Percentiles rank a stretch among this genome's conserved stretches.
phyloP scores from a whole-genome alignment of 2,888 invertebrate genomes.

The Pachydiplax longipennis region DNA sequence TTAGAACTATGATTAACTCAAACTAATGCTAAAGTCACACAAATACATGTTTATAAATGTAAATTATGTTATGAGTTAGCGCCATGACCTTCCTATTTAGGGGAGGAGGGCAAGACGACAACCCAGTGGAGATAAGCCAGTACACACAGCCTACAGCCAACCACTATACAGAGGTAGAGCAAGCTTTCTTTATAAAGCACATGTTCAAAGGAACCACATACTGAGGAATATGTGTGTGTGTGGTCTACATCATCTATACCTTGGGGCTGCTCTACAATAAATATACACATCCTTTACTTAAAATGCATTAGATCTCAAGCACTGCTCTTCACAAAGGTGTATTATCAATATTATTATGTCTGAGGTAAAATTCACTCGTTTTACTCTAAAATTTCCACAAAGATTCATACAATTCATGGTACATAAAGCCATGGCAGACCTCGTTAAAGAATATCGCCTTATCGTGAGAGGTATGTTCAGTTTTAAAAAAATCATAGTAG shows the following conservation, averaged over 20 bases:
- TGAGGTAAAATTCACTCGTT: constrained; percentile 43
- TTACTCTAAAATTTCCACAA: constrained; percentile 44
- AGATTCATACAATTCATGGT: constrained; percentile 45
- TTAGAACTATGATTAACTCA: constrained; percentile 43
- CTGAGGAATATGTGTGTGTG: constrained; percentile 45
- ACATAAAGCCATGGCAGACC: constrained; percentile 41
- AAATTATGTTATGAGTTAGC: constrained; percentile 39
- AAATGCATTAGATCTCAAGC: constrained; percentile 45
- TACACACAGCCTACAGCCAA: constrained; percentile 45
- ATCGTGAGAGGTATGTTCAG: constrained; percentile 40
- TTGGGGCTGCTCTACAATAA: constrained; percentile 42
- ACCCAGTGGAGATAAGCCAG: constrained; percentile 40
- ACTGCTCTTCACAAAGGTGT: constrained; percentile 44
- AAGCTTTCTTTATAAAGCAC: constrained; percentile 45
- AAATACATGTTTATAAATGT: constrained; percentile 45
- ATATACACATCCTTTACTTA: constrained; percentile 45
- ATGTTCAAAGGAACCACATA: constrained; percentile 45
- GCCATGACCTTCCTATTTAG: constrained; percentile 4
- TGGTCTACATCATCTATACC: constrained; percentile 36
- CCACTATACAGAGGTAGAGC: constrained; percentile 45
- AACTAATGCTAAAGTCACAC: constrained; percentile 45
- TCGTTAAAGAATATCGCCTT: constrained; percentile 39
- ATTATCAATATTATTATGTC: constrained; percentile 39
- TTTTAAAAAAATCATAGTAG: constrained; percentile 38
- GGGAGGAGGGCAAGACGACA: not conserved